phyloP scores from a whole-genome alignment of 1,140 invertebrate species.

The Pseudobourletiella spinata region DNA sequence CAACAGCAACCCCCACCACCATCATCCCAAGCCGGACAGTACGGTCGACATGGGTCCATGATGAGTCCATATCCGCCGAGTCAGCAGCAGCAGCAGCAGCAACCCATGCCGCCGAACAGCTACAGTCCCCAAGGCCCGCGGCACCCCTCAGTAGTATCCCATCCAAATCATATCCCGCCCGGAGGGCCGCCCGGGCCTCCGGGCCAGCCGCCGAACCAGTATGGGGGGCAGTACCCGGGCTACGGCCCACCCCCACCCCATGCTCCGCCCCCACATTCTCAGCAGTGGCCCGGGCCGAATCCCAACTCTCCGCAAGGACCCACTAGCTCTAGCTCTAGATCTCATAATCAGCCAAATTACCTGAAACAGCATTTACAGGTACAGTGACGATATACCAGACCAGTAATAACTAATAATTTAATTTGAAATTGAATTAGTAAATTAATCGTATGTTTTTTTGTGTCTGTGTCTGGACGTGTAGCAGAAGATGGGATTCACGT shows the following conservation, averaged over 20 bases:
- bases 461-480: slow-evolving; percentile 38
- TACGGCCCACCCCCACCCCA: slow-evolving; percentile 31
- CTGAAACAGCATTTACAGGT: slow-evolving; percentile 54
- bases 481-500: slow-evolving; percentile 52
- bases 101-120: slow-evolving; percentile 25
- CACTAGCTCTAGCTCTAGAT: slow-evolving; percentile 28
- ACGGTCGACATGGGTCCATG: slow-evolving; percentile 19
- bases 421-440: slow-evolving; percentile 30
- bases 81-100: slow-evolving; percentile 15
- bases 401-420: slow-evolving; percentile 26
- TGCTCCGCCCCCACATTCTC: slow-evolving; percentile 17
- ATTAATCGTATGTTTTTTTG: slow-evolving; percentile 5
- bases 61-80: slow-evolving; percentile 24
- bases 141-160: neutral
- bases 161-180: slow-evolving; percentile 26
- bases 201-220: slow-evolving; percentile 1
- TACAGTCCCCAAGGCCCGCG: slow-evolving; percentile 18
- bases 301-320: slow-evolving; percentile 15
- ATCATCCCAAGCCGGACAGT: neutral
- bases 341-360: slow-evolving; percentile 46
- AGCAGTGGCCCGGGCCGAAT: slow-evolving; percentile 22
- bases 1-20: slow-evolving; percentile 13
- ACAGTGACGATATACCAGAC: too few species aligned
- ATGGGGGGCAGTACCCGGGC: slow-evolving; percentile 15
- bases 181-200: slow-evolving; percentile 13